Conservation (phyloP, 2,797 vertebrate genomes). For the Pachyuromys duprasi region DNA sequence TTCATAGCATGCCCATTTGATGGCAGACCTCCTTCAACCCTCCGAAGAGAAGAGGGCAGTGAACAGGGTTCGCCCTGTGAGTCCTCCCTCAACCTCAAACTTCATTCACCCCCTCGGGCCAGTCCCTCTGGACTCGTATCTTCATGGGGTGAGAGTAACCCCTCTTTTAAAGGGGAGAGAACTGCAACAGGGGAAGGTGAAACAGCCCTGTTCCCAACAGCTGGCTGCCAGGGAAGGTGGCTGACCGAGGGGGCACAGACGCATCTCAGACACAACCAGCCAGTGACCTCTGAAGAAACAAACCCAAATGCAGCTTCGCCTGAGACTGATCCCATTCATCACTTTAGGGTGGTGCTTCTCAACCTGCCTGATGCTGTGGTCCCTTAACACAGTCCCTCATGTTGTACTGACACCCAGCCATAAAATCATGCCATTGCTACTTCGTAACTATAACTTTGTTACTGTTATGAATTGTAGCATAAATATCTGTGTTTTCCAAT, state of each 20-base stretch:
- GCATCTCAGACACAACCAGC: too few relatives aligned
- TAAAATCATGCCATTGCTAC: background rate
- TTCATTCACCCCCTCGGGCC: background rate
- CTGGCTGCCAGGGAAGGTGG: rapidly evolving
- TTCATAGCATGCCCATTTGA: background rate
- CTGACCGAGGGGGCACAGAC: rapidly evolving
- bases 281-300: background rate
- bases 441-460: background rate
- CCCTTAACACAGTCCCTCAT: background rate
- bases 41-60: background rate
- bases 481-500: background rate
- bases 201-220: background rate
- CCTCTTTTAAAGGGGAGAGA: slow-evolving; percentile 47
- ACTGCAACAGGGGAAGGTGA: slow-evolving; percentile 12
- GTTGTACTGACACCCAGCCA: background rate
- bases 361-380: rapidly evolving
- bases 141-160: background rate
- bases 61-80: background rate
- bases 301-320: background rate
- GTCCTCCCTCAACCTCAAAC: background rate
- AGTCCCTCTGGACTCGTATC: background rate
- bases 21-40: background rate
- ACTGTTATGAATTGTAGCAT: background rate
- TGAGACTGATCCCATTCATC: background rate
- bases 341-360: rapidly evolving